Evolutionary conservation across 2,797 vertebrate species (phyloP), one percentile per base, ranked within the genome.

Genomic region (Phaenicophaeus curvirostris): DNA sequence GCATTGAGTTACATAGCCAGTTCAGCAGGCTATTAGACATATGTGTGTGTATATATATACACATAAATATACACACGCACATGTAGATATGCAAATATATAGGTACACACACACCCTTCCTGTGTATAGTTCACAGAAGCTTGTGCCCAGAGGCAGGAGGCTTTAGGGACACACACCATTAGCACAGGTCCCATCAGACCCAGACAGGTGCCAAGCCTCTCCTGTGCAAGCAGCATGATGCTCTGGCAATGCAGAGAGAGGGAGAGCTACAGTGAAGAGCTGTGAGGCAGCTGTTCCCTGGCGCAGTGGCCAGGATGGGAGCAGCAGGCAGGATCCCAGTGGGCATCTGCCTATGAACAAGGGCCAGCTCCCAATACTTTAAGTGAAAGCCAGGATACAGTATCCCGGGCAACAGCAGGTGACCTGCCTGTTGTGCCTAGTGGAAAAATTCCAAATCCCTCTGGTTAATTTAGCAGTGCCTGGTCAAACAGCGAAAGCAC

Each of bases 151-250:
- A 21, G 30, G 24, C 2, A 2, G 42, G 30, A 27, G 44, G 17
- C 39, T 83, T 25, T 31, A 31, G 25, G 23, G 23, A 42, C 30
- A 20, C 33, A 24, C 0, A 0, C 18, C 1, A 1, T 28, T 65
- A 9, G 25, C 48, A 8, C 0, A 0, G 46, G 31, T 30, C 44
- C 53, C 0, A 0, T 13, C 48, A 39, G 67, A 15, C 8, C 46
- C 76, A 4, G 50, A 2, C 6, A 24, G n/a, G 11, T 19, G 72
- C 58, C 0, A 0, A 51, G 33, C 9, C 33, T 35, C n/a, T 71
- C 61, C 46, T n/a, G n/a, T n/a, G 44, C 19, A 18, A 30, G 53
- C 5, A 5, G 28, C 15, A 1, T 0, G 5, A 25, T 21, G 35
- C 44, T 41, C 21, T 6, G 11, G 14, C 3, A 10, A 10, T 1